phyloP scores from a whole-genome alignment of 2,113 vertebrate species.

The Dolichallabes microphthalmus region DNA sequence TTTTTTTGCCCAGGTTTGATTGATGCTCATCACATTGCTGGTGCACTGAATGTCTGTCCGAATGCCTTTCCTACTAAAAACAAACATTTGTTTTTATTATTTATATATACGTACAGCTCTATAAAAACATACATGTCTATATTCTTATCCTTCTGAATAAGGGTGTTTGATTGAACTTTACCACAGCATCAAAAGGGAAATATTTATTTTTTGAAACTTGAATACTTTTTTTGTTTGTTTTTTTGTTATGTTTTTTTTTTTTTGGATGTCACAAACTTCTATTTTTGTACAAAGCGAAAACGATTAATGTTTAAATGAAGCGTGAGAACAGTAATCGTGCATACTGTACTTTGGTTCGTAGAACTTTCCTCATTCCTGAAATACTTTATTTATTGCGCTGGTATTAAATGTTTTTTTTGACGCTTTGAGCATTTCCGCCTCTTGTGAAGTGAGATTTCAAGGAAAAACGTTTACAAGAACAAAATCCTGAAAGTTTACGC shows the following conservation, averaged over 20 bases:
- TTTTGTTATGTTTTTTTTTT: background rate
- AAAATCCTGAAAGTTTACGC: slow-evolving; percentile 10
- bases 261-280: slow-evolving; percentile 59
- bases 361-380: slow-evolving; percentile 35
- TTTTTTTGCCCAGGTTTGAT: background rate
- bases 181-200: slow-evolving; percentile 46
- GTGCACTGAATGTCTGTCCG: slow-evolving; percentile 45
- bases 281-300: slow-evolving; percentile 59
- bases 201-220: slow-evolving; percentile 67
- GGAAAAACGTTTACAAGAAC: slow-evolving; percentile 21
- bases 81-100: slow-evolving; percentile 1
- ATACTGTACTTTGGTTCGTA: slow-evolving; percentile 37
- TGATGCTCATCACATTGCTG: slow-evolving; percentile 25
- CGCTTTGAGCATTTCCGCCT: slow-evolving; percentile 32
- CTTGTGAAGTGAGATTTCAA: slow-evolving; percentile 7
- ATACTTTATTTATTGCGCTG: slow-evolving; percentile 54
- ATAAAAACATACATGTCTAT: slow-evolving; percentile 37
- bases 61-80: slow-evolving; percentile 39
- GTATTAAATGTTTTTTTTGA: slow-evolving; percentile 19
- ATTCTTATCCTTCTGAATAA: slow-evolving; percentile 34
- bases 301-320: slow-evolving; percentile 35
- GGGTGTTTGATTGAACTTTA: slow-evolving; percentile 32
- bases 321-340: slow-evolving; percentile 25
- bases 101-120: slow-evolving; percentile 4
- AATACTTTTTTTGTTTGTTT: slow-evolving; percentile 49